Percentiles rank a stretch among this genome's conserved stretches.
phyloP scores from a whole-genome alignment of 2,797 vertebrate genomes.

The Falco concolor region DNA sequence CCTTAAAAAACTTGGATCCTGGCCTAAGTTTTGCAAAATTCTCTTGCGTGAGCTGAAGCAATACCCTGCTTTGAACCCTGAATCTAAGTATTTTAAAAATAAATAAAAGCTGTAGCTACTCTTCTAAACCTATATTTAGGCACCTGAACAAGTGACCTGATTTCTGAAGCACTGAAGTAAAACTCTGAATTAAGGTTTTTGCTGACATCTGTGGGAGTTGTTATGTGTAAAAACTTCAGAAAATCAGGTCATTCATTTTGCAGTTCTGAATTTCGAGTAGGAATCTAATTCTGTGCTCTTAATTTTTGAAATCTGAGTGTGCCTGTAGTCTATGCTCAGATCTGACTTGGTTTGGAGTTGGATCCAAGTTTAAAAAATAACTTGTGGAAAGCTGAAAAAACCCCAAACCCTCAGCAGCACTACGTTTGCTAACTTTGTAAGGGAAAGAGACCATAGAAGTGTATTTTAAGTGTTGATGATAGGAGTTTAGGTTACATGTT shows the following conservation, averaged over 20 bases:
- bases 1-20: background rate
- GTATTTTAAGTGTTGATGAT: background rate
- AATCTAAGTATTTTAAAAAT: background rate
- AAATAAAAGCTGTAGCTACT: background rate
- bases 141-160: slow-evolving; percentile 6
- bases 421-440: background rate
- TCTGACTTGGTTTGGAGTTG: background rate
- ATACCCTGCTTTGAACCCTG: background rate
- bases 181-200: slow-evolving; percentile 8
- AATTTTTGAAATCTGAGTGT: background rate
- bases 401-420: too few species aligned
- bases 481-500: background rate
- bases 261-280: background rate
- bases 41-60: background rate
- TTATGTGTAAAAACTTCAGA: background rate
- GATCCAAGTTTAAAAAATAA: background rate
- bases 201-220: background rate
- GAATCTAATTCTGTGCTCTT: background rate
- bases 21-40: background rate
- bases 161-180: slow-evolving; percentile 6
- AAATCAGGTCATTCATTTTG: slow-evolving; percentile 28
- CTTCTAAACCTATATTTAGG: background rate
- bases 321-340: background rate
- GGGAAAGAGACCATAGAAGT: background rate
- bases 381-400: background rate